Evolutionary conservation across 2,113 vertebrate genomes (phyloP).

Genomic region (Vombatus ursinus): DNA sequence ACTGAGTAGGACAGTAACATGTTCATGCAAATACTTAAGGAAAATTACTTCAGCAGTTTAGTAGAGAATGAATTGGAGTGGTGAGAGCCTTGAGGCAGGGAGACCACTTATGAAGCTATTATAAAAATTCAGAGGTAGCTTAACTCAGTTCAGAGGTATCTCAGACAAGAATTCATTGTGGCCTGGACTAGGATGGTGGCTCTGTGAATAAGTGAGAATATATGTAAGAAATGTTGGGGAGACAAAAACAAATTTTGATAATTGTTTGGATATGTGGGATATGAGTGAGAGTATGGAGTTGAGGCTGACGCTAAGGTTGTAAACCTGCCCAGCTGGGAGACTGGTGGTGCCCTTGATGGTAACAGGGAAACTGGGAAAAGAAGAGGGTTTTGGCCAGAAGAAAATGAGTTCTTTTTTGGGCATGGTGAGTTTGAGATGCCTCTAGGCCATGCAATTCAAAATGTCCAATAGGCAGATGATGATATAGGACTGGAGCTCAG

Average conservation of each 20-base stretch:
- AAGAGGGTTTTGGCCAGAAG: not conserved
- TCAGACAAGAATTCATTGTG: not conserved
- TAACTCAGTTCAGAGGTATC: not conserved
- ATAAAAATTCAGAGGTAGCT: not conserved
- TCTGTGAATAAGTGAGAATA: not conserved
- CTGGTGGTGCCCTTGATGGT: not conserved
- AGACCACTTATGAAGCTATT: not conserved
- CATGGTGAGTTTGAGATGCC: not conserved
- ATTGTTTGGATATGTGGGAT: not conserved
- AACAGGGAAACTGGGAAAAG: not conserved
- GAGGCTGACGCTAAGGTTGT: not conserved
- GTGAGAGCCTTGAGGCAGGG: not conserved
- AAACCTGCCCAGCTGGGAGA: not conserved
- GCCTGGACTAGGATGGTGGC: not conserved
- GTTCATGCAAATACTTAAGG: not conserved
- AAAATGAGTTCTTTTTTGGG: not conserved
- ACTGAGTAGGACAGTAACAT: not conserved
- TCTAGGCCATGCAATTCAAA: not conserved
- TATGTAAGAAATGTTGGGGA: not conserved
- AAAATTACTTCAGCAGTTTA: not conserved
- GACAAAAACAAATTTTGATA: not conserved
- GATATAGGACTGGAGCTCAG: not conserved
- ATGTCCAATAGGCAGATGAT: not conserved
- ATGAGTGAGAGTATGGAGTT: not conserved
- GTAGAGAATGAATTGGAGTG: not conserved